Conservation (phyloP, 2,113 vertebrate species). For the Scatophagus argus region DNA sequence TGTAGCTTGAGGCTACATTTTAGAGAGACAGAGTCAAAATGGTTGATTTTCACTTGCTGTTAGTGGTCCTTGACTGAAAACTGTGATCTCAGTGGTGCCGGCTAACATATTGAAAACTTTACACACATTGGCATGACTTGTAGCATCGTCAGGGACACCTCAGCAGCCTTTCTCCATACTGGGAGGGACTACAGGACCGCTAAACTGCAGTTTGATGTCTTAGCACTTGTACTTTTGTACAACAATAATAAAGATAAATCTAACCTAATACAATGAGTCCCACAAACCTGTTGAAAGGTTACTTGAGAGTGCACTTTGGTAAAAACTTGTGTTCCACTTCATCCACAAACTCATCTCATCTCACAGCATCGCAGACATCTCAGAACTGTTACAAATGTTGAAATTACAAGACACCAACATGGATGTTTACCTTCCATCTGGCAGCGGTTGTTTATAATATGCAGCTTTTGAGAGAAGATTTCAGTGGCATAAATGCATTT, state of each 20-base stretch:
- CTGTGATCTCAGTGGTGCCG: too few species aligned
- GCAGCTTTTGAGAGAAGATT: constrained; percentile 35
- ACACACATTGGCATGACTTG: too few species aligned
- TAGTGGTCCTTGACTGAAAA: background rate
- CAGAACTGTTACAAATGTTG: constrained; percentile 5
- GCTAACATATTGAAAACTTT: too few species aligned
- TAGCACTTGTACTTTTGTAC: too few species aligned
- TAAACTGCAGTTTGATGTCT: too few species aligned
- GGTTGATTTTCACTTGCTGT: background rate
- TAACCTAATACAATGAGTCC: background rate
- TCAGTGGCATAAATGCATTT: constrained; percentile 22
- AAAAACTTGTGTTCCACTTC: background rate
- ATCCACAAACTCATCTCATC: background rate
- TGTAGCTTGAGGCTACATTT: background rate
- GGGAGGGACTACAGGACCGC: too few species aligned
- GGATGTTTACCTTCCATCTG: constrained; percentile 28
- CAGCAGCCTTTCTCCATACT: too few species aligned
- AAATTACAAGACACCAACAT: background rate
- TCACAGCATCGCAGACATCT: background rate
- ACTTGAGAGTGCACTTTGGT: background rate
- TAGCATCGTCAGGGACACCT: too few species aligned
- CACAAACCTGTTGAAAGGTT: background rate
- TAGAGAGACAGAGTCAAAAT: background rate
- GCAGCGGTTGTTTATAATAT: constrained; percentile 39
- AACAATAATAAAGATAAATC: too few species aligned